Evolutionary conservation across 2,113 vertebrate species (phyloP), one percentile per base, ranked within the genome.

Genomic region (Dunckerocampus dactyliophorus): DNA sequence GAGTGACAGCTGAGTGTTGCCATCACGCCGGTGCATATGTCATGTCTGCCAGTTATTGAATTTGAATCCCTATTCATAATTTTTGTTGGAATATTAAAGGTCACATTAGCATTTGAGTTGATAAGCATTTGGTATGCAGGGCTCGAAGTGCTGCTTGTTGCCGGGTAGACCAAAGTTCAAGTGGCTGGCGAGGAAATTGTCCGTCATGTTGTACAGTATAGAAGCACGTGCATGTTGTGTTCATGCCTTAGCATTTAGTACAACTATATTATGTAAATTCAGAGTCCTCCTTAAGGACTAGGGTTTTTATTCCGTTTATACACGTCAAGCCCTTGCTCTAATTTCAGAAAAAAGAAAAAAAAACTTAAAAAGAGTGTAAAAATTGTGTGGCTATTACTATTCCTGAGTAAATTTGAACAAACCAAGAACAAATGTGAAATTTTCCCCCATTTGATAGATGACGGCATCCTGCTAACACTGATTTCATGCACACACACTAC

Each of bases 61-160:
- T 84, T 54, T 74, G 75, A 82, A 79, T 79, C 76, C 72, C 53
- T 83, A 83, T 89, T 90, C 83, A 83, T 87, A 82, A 83, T 87
- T 87, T 88, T 83, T 76, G 82, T 85, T 86, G 82, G 77, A 72
- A 81, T 83, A 83, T 76, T 80, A 90, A 90, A 90, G 87, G 88
- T 89, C 81, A 87, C 84, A 89, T 90, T 89, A 85, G 87, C 89
- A 90, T 90, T 82, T 62, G 70, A 73, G 83, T 87, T 87, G 84
- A 87, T 89, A 87, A 80, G 86, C 67, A 78, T 76, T 85, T 86
- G 66, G 76, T 81, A 82, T 82, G 65, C 82, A 62, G 62, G 52
- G 67, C 81, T 66, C 10, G 14, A 3, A 17, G 55, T 55, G 58
- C 24, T 57, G 65, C 53, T 37, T 77, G 67, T 71, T 75, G 75